Evolutionary conservation across 2,888 invertebrate species (phyloP).

Genomic region (Leistus spinibarbis): DNA sequence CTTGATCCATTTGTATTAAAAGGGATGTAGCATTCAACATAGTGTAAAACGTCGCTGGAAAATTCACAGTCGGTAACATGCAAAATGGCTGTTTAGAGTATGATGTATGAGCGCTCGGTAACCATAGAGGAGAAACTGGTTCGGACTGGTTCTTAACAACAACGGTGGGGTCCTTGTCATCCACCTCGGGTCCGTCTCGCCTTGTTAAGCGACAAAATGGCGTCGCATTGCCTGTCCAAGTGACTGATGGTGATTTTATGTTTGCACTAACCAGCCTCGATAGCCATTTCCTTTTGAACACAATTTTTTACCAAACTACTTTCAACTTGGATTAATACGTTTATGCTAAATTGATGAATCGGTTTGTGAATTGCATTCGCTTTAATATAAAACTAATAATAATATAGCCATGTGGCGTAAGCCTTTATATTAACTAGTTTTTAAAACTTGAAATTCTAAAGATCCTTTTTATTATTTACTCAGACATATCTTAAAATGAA

Average conservation of each 20-base stretch:
- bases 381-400: too few relatives aligned
- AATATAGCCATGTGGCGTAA: too few relatives aligned
- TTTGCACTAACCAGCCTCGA: neutral
- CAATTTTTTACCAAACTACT: neutral
- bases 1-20: neutral
- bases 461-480: too few relatives aligned
- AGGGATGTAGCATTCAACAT: neutral
- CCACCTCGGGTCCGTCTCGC: neutral
- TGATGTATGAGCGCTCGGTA: neutral
- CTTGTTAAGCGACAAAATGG: constrained; percentile 16
- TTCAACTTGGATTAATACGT: neutral
- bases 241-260: constrained; percentile 32
- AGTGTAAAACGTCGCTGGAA: too few relatives aligned
- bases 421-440: too few relatives aligned
- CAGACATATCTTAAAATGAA: too few relatives aligned
- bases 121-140: neutral
- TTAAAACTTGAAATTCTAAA: too few relatives aligned
- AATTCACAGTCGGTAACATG: neutral
- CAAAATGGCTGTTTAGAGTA: neutral
- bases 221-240: neutral
- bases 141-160: neutral
- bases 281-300: neutral
- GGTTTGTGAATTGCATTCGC: too few relatives aligned
- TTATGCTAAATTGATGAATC: too few relatives aligned
- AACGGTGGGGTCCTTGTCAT: neutral